Evolutionary conservation across 2,888 invertebrate genomes (phyloP).

Genomic region (Drosophila sordidapex): DNA sequence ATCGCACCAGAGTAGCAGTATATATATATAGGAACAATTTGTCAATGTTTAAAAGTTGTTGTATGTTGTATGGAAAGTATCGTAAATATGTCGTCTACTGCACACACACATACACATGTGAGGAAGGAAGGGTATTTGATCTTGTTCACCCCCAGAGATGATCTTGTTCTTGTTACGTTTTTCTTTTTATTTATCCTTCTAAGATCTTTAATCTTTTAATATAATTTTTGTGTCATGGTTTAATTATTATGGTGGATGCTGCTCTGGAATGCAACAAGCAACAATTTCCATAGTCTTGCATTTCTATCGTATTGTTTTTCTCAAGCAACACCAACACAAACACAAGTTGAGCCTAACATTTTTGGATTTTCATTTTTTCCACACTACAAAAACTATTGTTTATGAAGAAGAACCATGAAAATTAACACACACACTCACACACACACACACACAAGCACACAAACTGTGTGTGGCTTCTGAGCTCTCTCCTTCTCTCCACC

Average conservation of each 20-base stretch:
- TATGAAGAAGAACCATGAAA: not conserved
- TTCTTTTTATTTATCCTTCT: not conserved
- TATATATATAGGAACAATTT: not conserved
- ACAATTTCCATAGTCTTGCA: conserved; percentile 17
- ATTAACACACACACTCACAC: not conserved
- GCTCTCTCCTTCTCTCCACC: not conserved
- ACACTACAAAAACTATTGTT: conserved; percentile 23
- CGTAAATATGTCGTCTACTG: not conserved
- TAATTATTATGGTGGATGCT: conserved; percentile 10
- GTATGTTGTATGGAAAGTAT: not conserved
- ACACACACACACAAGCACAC: not conserved
- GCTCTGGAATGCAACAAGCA: not conserved
- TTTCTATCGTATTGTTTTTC: conserved; percentile 17
- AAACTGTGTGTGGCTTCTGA: conserved; percentile 2
- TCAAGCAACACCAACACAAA: conserved; percentile 5
- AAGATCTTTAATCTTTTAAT: conserved; percentile 1
- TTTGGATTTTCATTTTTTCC: conserved; percentile 66
- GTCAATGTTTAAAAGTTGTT: not conserved
- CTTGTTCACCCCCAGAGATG: not conserved
- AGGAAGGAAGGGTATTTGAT: not conserved
- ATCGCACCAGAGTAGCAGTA: not conserved
- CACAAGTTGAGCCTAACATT: conserved; percentile 66
- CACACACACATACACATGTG: not conserved
- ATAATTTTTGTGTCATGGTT: conserved; percentile 8
- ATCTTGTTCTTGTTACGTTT: not conserved